Evolutionary conservation across 2,797 vertebrate species (phyloP).

Genomic region (Chiroxiphia lanceolata): DNA sequence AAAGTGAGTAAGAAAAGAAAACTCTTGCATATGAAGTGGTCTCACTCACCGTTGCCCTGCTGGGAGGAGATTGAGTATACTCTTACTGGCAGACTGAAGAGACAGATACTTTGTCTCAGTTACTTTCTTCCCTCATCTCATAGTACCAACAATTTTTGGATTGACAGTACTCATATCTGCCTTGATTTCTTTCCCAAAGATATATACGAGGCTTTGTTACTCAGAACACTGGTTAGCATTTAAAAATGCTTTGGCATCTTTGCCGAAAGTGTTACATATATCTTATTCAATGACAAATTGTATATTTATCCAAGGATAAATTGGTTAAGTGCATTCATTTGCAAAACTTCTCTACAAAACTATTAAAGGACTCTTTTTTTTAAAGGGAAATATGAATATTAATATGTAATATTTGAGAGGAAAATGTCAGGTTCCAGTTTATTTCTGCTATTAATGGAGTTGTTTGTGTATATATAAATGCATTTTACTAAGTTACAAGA

Average conservation of each 20-base stretch:
- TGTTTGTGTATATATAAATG: not conserved
- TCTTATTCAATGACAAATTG: not conserved
- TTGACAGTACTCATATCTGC: not conserved
- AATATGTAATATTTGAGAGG: not conserved
- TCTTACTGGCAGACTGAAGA: not conserved
- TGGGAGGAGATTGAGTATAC: fast-evolving
- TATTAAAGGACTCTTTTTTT: not conserved
- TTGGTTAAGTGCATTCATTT: not conserved
- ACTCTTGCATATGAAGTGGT: not conserved
- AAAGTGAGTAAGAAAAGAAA: not conserved
- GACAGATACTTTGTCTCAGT: not conserved
- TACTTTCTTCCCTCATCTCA: not conserved
- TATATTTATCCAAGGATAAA: not conserved
- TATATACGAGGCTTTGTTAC: not conserved
- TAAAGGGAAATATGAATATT: not conserved
- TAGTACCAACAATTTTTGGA: not conserved
- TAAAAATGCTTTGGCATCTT: not conserved
- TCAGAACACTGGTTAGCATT: not conserved
- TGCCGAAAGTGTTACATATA: not conserved
- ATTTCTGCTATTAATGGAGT: not conserved
- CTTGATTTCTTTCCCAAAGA: not conserved
- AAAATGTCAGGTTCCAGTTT: not conserved
- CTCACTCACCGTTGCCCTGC: not conserved
- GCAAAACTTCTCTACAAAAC: not conserved
- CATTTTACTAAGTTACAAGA: constrained; percentile 13